Evolutionary conservation across 2,113 vertebrate genomes (phyloP).

Genomic region (Pomatorhinus ruficollis): DNA sequence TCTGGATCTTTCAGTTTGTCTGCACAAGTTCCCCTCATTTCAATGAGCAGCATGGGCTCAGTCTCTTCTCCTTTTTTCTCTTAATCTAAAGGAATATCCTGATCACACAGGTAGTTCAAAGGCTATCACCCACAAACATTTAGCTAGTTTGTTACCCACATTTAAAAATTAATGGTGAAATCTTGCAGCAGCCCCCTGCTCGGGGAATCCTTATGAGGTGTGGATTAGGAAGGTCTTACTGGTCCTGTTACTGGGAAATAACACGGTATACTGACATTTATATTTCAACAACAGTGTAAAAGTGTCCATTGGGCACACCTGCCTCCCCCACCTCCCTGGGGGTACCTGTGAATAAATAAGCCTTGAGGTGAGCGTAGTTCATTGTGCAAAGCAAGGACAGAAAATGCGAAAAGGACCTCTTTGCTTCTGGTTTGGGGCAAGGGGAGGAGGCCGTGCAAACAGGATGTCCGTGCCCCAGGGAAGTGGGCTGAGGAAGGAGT

Average conservation of each 20-base stretch:
- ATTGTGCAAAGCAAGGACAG: background rate
- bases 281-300: background rate
- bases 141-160: background rate
- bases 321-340: background rate
- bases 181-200: background rate
- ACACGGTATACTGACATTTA: background rate
- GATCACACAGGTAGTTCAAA: background rate
- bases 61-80: background rate
- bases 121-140: background rate
- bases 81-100: background rate
- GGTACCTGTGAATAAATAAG: background rate
- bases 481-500: background rate
- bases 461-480: rapidly evolving
- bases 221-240: background rate
- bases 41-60: background rate
- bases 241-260: background rate
- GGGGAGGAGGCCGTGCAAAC: rapidly evolving
- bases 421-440: background rate
- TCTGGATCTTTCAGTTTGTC: background rate
- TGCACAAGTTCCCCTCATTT: background rate
- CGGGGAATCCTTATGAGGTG: background rate
- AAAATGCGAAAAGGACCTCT: background rate
- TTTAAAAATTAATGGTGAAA: background rate
- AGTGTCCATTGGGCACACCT: background rate
- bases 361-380: background rate